A percentile compares a stretch with the other conserved stretches of the same genome.
Evolutionary conservation across 2,888 invertebrate genomes (phyloP).

Genomic region (Lasioglossum zephyrum): DNA sequence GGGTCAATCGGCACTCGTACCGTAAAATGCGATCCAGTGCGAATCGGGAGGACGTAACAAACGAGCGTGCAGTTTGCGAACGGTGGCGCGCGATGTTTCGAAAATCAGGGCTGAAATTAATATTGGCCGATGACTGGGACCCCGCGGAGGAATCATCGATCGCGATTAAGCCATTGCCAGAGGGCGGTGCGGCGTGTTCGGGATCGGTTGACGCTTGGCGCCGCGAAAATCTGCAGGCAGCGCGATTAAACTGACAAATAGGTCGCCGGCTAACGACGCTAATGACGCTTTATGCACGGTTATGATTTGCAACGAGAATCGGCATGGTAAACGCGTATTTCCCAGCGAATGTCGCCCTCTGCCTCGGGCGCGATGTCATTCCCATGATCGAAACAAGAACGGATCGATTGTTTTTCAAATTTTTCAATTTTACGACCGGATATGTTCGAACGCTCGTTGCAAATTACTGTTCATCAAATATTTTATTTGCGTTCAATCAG

Average conservation of each 20-base stretch:
- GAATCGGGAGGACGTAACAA: not conserved
- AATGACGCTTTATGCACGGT: slow-evolving; percentile 42
- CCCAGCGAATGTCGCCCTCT: not conserved
- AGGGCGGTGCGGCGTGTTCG: not conserved
- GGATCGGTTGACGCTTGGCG: slow-evolving; percentile 1
- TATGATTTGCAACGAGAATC: slow-evolving; percentile 44
- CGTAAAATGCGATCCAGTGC: not conserved
- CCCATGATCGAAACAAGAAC: not conserved
- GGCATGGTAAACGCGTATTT: slow-evolving; percentile 7
- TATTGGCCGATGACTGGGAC: slow-evolving; percentile 20
- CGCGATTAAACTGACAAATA: slow-evolving; percentile 48
- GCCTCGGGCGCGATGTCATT: not conserved
- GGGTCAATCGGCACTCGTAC: not conserved
- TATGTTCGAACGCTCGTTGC: not conserved
- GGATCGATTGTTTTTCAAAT: not conserved
- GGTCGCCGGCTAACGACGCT: slow-evolving; percentile 40
- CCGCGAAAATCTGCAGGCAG: slow-evolving; percentile 24
- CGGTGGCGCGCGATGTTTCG: not conserved
- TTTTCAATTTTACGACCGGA: not conserved
- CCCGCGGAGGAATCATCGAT: slow-evolving; percentile 22
- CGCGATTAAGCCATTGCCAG: slow-evolving; percentile 37
- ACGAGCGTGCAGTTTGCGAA: not conserved
- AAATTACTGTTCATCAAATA: not conserved
- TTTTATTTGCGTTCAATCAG: not conserved
- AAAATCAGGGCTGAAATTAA: slow-evolving; percentile 31